Base-by-base conservation (phyloP, 1,140 invertebrate species). In the Adoxophyes honmai region DNA sequence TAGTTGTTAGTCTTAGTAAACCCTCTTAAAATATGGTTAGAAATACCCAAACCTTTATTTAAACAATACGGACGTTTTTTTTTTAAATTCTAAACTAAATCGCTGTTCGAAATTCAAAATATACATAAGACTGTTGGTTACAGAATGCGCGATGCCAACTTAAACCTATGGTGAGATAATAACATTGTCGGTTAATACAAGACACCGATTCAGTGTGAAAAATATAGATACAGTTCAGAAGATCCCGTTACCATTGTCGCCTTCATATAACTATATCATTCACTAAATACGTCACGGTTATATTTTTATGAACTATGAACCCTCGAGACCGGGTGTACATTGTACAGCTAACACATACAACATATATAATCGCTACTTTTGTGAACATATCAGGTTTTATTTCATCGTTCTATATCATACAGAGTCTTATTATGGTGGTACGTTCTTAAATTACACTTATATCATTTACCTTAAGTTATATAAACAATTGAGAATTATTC, bases 1-100 rank as follows among this genome's bases (percentile, higher is more conserved):
- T 51, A 56, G 66, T 36, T 84, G 83, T 87, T 87, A 87, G 81
- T 86, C 68, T 67, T 73, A 72, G 63, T 73, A 33, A 3, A 78
- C 78, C 83, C 75, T 76, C 80, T 84, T 81, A 62, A 59, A 69
- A 65, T 83, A 86, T 75, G 76, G 75, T 86, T 86, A 85, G 71
- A 75, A 70, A 75, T 77, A 79, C 81, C 84, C 77, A 87, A 87
- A 81, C 84, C 81, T 71, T 73, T 78, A 74, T 70, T 56, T 57
- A 38, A 57, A 59, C 44, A 62, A 57, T 68, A 48, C 42, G 66
- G 68, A 70, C 64, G 64, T 66, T 55, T 65, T 58, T 28, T 34
- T 52, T 61, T 66, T 54, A n/a, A n/a, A n/a, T n/a, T n/a, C n/a
- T n/a, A n/a, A n/a, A n/a, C n/a, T n/a, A n/a, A 56, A 38, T 51